Evolutionary conservation across 1,140 invertebrate genomes (phyloP).

Genomic region (Zaprionus camerounensis): DNA sequence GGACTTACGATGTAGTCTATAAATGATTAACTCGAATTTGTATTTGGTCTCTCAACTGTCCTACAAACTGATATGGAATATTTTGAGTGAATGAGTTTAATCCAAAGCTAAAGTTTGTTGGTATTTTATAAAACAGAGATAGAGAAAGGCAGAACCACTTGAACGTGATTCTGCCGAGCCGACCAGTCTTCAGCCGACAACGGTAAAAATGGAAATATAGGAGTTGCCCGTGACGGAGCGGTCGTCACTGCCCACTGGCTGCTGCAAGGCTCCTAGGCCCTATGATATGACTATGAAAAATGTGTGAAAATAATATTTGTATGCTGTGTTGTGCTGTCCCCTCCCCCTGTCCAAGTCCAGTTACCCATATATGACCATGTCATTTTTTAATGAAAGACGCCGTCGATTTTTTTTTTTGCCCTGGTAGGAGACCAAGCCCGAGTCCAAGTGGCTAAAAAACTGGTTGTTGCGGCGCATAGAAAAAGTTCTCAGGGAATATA

Average conservation of each 20-base stretch:
- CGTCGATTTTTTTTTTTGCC: constrained; percentile 48
- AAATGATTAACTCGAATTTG: not conserved
- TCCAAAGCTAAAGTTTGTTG: not conserved
- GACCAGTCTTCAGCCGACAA: constrained; percentile 37
- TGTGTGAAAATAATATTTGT: constrained; percentile 83
- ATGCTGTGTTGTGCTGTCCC: not conserved
- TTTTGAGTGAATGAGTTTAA: not conserved
- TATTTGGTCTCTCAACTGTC: constrained; percentile 59
- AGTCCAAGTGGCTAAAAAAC: constrained; percentile 81
- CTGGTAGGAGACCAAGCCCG: constrained; percentile 72
- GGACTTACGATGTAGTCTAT: constrained; percentile 59
- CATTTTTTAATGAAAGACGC: constrained; percentile 70
- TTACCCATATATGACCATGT: constrained; percentile 66
- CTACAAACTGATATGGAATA: constrained; percentile 55
- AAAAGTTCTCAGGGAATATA: constrained; percentile 84
- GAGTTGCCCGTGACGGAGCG: constrained; percentile 74
- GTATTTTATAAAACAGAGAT: constrained; percentile 5
- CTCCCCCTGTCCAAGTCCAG: constrained; percentile 53
- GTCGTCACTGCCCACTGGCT: constrained; percentile 73
- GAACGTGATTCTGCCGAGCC: constrained; percentile 59
- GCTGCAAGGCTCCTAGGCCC: constrained; percentile 32
- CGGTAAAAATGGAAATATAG: constrained; percentile 68
- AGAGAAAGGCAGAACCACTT: constrained; percentile 48
- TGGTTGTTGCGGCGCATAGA: constrained; percentile 76
- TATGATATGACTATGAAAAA: constrained; percentile 83